Percentiles rank a stretch among this genome's conserved stretches.
Conservation (phyloP, 2,113 vertebrate species). For the Colaptes auratus region DNA sequence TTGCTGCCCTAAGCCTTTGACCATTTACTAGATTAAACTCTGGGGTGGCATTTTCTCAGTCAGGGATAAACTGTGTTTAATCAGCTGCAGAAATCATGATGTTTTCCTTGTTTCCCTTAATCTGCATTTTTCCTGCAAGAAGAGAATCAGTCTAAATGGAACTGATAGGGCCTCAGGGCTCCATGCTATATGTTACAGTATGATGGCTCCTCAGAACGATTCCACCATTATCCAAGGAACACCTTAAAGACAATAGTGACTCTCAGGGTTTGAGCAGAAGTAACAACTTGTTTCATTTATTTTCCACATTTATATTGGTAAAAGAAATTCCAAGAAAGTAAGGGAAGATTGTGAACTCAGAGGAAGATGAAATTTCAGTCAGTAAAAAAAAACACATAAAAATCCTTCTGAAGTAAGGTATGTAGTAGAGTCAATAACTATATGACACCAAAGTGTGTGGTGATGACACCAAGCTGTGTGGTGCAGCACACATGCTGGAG, state of each 20-base stretch:
- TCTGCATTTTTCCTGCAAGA: background rate
- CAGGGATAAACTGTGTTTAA: background rate
- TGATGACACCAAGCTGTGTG: no score
- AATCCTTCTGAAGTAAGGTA: background rate
- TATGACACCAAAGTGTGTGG: no score
- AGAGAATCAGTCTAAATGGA: background rate
- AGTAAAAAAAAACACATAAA: background rate
- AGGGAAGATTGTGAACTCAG: background rate
- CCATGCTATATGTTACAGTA: accelerated
- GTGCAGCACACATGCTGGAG: no score
- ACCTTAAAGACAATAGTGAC: background rate
- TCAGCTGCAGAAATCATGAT: background rate
- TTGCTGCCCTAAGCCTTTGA: background rate
- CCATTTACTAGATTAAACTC: background rate
- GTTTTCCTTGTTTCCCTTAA: background rate
- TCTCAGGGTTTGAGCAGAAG: background rate
- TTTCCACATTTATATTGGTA: background rate
- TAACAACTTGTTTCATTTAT: background rate
- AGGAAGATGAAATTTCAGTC: background rate
- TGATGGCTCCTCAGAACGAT: background rate
- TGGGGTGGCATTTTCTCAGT: background rate
- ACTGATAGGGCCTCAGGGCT: background rate
- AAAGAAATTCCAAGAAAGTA: background rate
- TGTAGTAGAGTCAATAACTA: constrained; percentile 30
- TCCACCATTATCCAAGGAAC: accelerated